Conservation (phyloP, 2,888 invertebrate genomes). For the Latrodectus hesperus region DNA sequence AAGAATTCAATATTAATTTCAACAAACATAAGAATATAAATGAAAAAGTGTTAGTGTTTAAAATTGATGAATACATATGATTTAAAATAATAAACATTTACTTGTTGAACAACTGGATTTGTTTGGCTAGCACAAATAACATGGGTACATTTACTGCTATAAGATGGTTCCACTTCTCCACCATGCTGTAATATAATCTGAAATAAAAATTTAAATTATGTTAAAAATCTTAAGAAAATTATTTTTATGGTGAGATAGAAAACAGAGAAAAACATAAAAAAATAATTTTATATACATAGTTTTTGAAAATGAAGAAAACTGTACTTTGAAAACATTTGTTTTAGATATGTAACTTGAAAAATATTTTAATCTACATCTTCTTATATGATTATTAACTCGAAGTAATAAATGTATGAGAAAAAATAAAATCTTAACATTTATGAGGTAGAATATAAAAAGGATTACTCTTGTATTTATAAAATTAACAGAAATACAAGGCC, state of each 20-base stretch:
- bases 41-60: background rate
- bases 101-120: conserved; percentile 92
- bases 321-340: background rate
- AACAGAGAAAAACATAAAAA: background rate
- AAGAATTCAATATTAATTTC: no score
- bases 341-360: no score
- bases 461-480: no score
- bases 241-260: background rate
- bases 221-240: background rate
- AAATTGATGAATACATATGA: background rate
- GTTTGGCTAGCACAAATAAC: conserved; percentile 92
- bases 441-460: no score
- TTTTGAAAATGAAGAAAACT: background rate
- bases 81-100: conserved; percentile 71
- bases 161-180: conserved; percentile 89
- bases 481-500: no score
- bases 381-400: no score
- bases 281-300: background rate
- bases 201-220: conserved; percentile 32
- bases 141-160: conserved; percentile 91
- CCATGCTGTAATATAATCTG: conserved; percentile 85
- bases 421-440: no score
- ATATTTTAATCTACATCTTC: no score
- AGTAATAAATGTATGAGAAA: no score
- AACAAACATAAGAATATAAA: no score